Conservation (phyloP, 2,113 vertebrate genomes). For the Ellobius talpinus region DNA sequence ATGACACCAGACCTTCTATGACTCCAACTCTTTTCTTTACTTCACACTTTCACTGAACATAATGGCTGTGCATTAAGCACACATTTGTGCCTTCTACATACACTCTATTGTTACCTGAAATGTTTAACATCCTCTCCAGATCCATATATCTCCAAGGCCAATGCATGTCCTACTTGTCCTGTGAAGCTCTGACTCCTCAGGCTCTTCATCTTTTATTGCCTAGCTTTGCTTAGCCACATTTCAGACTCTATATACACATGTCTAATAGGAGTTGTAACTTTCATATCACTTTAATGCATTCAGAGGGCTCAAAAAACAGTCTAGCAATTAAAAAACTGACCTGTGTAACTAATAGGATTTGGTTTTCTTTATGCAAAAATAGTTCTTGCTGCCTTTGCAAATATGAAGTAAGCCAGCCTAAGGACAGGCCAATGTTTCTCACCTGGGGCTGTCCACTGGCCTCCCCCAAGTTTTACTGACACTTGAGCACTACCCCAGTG, state of each 20-base stretch:
- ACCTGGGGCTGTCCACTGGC: background rate
- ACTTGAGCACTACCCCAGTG: background rate
- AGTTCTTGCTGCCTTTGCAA: background rate
- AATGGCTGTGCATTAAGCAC: background rate
- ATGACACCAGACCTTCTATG: background rate
- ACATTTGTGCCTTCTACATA: background rate
- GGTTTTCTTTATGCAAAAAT: conserved; percentile 5
- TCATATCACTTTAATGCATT: background rate
- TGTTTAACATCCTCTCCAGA: background rate
- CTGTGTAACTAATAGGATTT: conserved; percentile 4
- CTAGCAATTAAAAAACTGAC: background rate
- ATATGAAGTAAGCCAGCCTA: background rate
- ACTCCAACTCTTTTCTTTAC: background rate
- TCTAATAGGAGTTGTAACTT: background rate
- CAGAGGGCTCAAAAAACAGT: background rate
- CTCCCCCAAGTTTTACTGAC: background rate
- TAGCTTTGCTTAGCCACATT: background rate
- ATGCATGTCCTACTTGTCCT: no score
- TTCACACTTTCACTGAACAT: background rate
- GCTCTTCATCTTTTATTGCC: background rate
- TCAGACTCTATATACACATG: no score
- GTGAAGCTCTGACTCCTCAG: background rate
- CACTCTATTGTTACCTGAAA: background rate
- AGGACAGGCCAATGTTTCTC: background rate
- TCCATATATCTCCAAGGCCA: background rate